These are phyloP conservation scores for Holothuria glaberrima DNA, from an alignment of 35 echinoderm and acorn worm species.

Conservation along the genomic window DNA sequence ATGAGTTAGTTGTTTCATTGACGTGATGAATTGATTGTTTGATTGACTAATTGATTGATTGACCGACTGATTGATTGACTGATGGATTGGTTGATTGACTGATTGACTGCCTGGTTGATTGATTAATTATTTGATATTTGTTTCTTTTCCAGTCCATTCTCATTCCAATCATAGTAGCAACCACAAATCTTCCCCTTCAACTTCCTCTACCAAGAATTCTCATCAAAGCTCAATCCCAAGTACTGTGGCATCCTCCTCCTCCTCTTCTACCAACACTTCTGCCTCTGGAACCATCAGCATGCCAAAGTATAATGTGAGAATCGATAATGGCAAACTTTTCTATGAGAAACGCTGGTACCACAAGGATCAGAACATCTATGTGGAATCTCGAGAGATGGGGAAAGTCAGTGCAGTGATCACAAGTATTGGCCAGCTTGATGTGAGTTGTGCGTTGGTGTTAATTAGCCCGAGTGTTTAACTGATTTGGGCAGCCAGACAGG, in stretches of 20 bases:
- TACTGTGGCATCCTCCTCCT: constrained; percentile 25
- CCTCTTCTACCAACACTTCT: constrained; percentile 32
- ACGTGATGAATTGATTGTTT: too few relatives aligned
- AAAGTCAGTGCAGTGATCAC: constrained; percentile 95
- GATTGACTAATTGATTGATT: too few relatives aligned
- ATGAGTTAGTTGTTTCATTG: too few relatives aligned
- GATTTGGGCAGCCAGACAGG: too few relatives aligned
- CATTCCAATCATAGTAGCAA: constrained; percentile 65
- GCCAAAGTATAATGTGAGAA: constrained; percentile 87
- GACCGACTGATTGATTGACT: too few relatives aligned
- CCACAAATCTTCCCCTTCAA: constrained; percentile 40
- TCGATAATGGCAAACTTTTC: constrained; percentile 92
- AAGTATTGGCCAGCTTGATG: constrained; percentile 85
- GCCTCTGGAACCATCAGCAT: constrained; percentile 48
- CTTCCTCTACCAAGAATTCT: constrained; percentile 20
- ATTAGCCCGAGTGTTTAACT: too few relatives aligned
- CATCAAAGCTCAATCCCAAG: background rate
- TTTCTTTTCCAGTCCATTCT: constrained; percentile 48
- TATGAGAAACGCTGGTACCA: constrained; percentile 97
- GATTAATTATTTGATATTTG: background rate
- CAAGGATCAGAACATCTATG: constrained; percentile 83
- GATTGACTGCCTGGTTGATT: too few relatives aligned
- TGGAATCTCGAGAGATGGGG: constrained; percentile 87
- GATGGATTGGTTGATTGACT: too few relatives aligned
- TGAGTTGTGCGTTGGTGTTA: too few relatives aligned